Percentiles rank a stretch among this genome's conserved stretches.
phyloP scores from a whole-genome alignment of 1,140 invertebrate species.

The Caligus rogercresseyi region DNA sequence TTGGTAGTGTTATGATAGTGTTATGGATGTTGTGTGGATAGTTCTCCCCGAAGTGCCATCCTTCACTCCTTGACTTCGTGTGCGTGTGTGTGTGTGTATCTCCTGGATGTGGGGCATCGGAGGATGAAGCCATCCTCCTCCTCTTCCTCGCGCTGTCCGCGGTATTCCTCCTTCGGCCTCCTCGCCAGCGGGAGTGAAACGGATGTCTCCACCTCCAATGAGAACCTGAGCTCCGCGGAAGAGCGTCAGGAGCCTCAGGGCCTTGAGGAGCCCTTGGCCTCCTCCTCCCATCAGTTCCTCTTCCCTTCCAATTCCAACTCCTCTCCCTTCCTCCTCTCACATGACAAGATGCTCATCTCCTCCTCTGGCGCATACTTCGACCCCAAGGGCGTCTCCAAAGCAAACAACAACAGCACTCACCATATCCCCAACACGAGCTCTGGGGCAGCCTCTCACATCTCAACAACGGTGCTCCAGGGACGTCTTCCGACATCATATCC shows the following conservation, averaged over 20 bases:
- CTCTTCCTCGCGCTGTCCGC: too few species aligned
- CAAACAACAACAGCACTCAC: neutral
- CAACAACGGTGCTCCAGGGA: too few species aligned
- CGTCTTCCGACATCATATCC: constrained; percentile 16
- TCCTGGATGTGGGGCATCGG: too few species aligned
- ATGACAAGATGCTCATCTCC: constrained; percentile 26
- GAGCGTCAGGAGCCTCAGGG: constrained; percentile 76
- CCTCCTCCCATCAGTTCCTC: constrained; percentile 32
- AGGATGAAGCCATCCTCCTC: too few species aligned
- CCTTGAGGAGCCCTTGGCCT: constrained; percentile 42
- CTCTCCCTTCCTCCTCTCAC: constrained; percentile 47
- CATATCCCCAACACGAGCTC: constrained; percentile 15
- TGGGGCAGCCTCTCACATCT: too few species aligned
- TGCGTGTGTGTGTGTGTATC: too few species aligned
- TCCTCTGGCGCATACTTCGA: constrained; percentile 24
- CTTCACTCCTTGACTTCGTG: too few species aligned
- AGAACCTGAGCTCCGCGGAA: constrained; percentile 69
- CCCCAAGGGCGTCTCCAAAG: constrained; percentile 8
- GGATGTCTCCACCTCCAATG: constrained; percentile 70
- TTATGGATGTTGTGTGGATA: too few species aligned
- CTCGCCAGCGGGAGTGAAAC: constrained; percentile 60
- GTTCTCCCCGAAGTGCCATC: too few species aligned
- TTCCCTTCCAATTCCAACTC: constrained; percentile 22
- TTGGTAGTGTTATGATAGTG: too few species aligned
- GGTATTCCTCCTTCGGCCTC: neutral